A percentile compares a stretch with the other conserved stretches of the same genome.
Conservation (phyloP, 2,888 invertebrate species). For the Enchytraeus crypticus region DNA sequence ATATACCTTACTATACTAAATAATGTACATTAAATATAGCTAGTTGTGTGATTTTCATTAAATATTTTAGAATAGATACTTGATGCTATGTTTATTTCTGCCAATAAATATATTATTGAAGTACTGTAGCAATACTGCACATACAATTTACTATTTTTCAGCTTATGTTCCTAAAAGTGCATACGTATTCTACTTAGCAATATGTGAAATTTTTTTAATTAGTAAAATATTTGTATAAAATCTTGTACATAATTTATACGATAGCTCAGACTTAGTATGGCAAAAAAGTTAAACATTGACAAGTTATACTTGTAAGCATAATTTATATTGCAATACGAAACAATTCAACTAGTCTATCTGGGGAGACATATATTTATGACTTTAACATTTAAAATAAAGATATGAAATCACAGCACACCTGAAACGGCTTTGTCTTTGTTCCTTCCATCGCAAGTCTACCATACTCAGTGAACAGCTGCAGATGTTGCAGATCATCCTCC, state of each 20-base stretch:
- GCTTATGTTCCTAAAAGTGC: too few species aligned
- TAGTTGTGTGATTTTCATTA: too few species aligned
- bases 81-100: not conserved
- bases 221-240: too few species aligned
- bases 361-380: not conserved
- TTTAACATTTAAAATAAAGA: not conserved
- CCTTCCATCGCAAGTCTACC: conserved; percentile 85
- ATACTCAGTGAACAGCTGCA: conserved; percentile 89
- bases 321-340: not conserved
- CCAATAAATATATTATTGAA: too few species aligned
- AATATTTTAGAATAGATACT: too few species aligned
- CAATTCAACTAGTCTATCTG: not conserved
- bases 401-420: conserved; percentile 33
- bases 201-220: too few species aligned
- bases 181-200: too few species aligned
- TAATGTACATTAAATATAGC: too few species aligned
- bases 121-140: too few species aligned
- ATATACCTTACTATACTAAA: too few species aligned
- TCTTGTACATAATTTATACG: too few species aligned
- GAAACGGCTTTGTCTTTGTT: conserved; percentile 71
- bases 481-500: conserved; percentile 95
- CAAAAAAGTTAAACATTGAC: not conserved
- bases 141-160: too few species aligned
- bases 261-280: not conserved
- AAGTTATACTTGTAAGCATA: not conserved